Evolutionary conservation across 2,888 invertebrate genomes (phyloP).

Genomic region (Nephrotoma appendiculata): DNA sequence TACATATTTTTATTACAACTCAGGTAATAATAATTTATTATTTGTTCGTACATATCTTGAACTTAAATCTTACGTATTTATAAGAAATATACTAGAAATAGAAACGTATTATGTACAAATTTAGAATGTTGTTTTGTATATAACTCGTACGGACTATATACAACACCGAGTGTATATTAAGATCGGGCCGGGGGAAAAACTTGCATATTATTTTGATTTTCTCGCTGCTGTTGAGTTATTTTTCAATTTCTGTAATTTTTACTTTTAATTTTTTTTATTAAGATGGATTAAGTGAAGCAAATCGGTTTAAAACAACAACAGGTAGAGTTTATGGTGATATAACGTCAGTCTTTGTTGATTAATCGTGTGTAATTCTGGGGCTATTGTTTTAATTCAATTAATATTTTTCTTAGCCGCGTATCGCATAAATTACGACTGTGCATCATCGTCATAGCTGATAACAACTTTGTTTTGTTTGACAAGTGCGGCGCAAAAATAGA

Average conservation of each 20-base stretch:
- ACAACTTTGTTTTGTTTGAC: not conserved
- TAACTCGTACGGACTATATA: not conserved
- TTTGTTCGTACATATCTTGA: not conserved
- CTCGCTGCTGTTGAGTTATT: not conserved
- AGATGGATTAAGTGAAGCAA: not conserved
- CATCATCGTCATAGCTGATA: not conserved
- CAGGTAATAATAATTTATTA: not conserved
- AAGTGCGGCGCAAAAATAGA: not conserved
- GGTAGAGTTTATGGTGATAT: not conserved
- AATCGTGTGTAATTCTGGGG: not conserved
- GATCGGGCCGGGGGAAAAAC: not conserved
- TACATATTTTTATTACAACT: too few relatives aligned
- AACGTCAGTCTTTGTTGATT: not conserved
- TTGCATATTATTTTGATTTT: not conserved
- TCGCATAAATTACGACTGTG: not conserved
- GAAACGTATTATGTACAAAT: not conserved
- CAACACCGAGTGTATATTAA: not conserved
- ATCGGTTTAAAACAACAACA: not conserved
- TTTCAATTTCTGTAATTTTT: not conserved
- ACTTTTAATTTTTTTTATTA: not conserved
- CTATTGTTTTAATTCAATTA: not conserved
- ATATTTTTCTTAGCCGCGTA: not conserved
- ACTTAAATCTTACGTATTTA: not conserved
- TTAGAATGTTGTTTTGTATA: not conserved
- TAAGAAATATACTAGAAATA: not conserved